Conservation (phyloP, 2,888 invertebrate species). For the Philereme vetulata region DNA sequence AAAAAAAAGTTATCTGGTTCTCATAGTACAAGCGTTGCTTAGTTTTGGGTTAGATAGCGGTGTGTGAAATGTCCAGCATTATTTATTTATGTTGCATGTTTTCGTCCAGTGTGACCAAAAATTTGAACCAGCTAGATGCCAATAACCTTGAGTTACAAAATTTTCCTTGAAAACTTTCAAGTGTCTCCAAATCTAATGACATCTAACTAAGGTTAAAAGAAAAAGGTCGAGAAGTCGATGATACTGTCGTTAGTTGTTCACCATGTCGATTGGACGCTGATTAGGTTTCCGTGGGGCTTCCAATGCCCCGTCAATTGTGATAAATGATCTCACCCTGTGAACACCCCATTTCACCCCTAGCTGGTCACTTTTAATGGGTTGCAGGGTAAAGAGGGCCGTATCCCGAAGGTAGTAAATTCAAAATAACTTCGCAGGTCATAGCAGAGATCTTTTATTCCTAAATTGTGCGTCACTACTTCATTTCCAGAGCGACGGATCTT, state of each 20-base stretch:
- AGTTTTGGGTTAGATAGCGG: too few species aligned
- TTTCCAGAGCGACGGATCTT: neutral
- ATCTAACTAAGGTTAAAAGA: constrained; percentile 6
- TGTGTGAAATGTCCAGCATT: too few species aligned
- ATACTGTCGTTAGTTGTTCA: constrained; percentile 21
- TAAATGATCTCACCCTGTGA: constrained; percentile 42
- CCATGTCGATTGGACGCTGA: constrained; percentile 48
- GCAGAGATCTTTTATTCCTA: too few species aligned
- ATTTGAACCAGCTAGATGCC: too few species aligned
- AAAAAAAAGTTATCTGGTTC: too few species aligned
- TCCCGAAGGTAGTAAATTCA: neutral
- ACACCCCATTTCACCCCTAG: constrained; percentile 16
- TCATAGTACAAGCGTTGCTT: too few species aligned
- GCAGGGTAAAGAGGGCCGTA: constrained; percentile 1
- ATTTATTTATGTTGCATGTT: too few species aligned
- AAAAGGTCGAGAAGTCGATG: constrained; percentile 10
- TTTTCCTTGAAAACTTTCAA: too few species aligned
- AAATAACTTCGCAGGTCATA: neutral
- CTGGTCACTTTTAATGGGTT: constrained; percentile 3
- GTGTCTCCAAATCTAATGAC: too few species aligned
- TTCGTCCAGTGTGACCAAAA: too few species aligned
- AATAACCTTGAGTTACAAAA: too few species aligned
- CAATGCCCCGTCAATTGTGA: constrained; percentile 48
- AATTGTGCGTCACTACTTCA: neutral
- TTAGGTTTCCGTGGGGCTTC: constrained; percentile 49